These are phyloP conservation scores for Kryptopterus vitreolus DNA, from an alignment of 2,797 vertebrate genomes.

Conservation along the genomic window DNA sequence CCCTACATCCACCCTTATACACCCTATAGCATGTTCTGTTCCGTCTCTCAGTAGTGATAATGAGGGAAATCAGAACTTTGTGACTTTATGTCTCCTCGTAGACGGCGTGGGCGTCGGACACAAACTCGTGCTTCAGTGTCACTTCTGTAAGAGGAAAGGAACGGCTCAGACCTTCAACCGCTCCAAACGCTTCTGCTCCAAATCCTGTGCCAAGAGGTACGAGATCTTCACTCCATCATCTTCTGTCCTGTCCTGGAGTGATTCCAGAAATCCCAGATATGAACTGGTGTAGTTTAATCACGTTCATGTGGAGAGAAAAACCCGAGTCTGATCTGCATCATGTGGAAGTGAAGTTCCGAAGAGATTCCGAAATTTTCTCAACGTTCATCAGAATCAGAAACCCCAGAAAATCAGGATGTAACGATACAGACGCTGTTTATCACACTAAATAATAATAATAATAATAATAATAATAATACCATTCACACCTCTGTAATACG, in stretches of 20 bases:
- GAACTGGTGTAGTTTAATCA: too few relatives aligned
- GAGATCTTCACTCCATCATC: not conserved
- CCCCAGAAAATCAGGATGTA: not conserved
- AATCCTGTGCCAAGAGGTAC: slow-evolving; percentile 94
- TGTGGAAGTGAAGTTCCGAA: too few relatives aligned
- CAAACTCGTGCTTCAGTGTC: slow-evolving; percentile 88
- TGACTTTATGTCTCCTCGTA: slow-evolving; percentile 39
- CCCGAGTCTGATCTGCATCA: not conserved
- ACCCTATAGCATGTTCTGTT: too few relatives aligned
- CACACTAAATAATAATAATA: too few relatives aligned
- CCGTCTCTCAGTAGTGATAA: too few relatives aligned
- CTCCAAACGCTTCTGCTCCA: slow-evolving; percentile 96
- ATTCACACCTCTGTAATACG: not conserved
- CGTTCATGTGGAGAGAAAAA: not conserved
- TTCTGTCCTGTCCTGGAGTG: not conserved
- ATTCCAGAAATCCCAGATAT: too few relatives aligned
- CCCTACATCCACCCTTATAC: too few relatives aligned
- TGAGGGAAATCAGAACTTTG: too few relatives aligned
- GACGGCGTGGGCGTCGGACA: slow-evolving; percentile 81
- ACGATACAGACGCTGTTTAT: not conserved
- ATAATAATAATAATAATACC: too few relatives aligned
- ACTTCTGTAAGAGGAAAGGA: slow-evolving; percentile 95
- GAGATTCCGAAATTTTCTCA: not conserved
- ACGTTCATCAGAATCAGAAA: not conserved
- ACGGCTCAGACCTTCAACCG: slow-evolving; percentile 90